Base-by-base conservation (phyloP, 2,888 invertebrate genomes). In the Cistogaster globosa region DNA sequence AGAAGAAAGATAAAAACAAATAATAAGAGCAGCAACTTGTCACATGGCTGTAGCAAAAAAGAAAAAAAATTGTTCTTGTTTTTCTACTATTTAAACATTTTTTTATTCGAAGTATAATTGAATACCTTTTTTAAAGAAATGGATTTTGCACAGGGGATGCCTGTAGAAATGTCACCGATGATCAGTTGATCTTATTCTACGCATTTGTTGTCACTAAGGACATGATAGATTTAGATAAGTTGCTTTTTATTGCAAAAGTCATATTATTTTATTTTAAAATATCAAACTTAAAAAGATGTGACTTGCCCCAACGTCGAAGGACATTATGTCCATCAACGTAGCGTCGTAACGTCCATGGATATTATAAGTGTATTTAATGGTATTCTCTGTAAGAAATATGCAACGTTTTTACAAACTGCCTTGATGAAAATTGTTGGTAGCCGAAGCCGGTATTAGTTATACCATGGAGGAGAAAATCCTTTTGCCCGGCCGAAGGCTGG, bases 31-130 rank as follows among this genome's bases (percentile, higher is more conserved):
- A 68, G 42, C 60, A 74, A 55, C 32, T 60, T 80, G 72, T 74
- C 79, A 72, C 38, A 65, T 20, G 69, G 18, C 8, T 16, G 68
- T 26, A 26, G 42, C 42, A 11, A 42, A 42, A 42, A 42, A 42
- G 4, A 12, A 12, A 38, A 9, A 58, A 22, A 38, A 51, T 57
- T 42, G 51, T n/a, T n/a, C 26, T 26, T 53, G 11, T 36, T 67
- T 7, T n/a, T 74, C 42, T 42, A 8, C 20, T 60, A 67, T 80
- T 80, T 67, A 80, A 67, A 67, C 74, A 69, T n/a, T 42, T 2
- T 45, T 74, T 74, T 74, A 80, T 67, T 74, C 74, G 67, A 74
- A 80, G 74, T 74, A 60, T 80, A 74, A 80, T 80, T 74, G 74
- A 80, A 80, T 74, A 20, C 45, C 45, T 74, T 67, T 65, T 58